These are phyloP conservation scores for Lasiurus cinereus DNA, from an alignment of 2,113 vertebrate genomes.

Conservation along the genomic window DNA sequence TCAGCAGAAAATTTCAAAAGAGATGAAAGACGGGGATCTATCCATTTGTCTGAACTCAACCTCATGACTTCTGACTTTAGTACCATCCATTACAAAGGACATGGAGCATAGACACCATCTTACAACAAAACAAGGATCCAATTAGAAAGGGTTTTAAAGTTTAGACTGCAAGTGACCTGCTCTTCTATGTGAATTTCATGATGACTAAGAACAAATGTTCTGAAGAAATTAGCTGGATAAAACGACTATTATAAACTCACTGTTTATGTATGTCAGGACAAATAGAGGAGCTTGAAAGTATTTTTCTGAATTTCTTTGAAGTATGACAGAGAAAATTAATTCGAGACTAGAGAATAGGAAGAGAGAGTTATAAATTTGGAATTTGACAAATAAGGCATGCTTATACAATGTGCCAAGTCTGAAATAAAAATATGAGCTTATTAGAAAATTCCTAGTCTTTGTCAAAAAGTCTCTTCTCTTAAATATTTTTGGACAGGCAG, in stretches of 20 bases:
- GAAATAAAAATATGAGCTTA: conserved; percentile 76
- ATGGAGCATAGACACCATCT: conserved; percentile 48
- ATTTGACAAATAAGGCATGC: conserved; percentile 76
- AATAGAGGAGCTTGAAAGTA: conserved; percentile 63
- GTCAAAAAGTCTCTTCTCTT: conserved; percentile 20
- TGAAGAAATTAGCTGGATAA: conserved; percentile 69
- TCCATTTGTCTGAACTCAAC: background rate
- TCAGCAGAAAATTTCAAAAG: conserved; percentile 5
- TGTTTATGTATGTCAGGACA: conserved; percentile 76
- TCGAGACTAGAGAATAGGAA: conserved; percentile 75
- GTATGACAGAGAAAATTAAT: conserved; percentile 80
- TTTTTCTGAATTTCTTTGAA: conserved; percentile 75
- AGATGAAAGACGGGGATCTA: background rate
- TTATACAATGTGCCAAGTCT: conserved; percentile 70
- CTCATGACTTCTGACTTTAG: conserved; percentile 65
- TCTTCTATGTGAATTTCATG: conserved; percentile 62
- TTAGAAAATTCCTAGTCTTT: conserved; percentile 66
- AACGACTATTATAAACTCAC: conserved; percentile 73
- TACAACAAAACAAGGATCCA: conserved; percentile 72
- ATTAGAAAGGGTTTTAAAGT: conserved; percentile 73
- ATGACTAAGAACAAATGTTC: conserved; percentile 66
- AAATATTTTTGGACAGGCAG: background rate
- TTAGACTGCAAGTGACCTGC: conserved; percentile 76
- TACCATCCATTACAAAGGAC: conserved; percentile 64
- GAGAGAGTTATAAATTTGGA: conserved; percentile 74